Evolutionary conservation across 2,888 invertebrate species (phyloP).

Genomic region (Acrobasis consociella): DNA sequence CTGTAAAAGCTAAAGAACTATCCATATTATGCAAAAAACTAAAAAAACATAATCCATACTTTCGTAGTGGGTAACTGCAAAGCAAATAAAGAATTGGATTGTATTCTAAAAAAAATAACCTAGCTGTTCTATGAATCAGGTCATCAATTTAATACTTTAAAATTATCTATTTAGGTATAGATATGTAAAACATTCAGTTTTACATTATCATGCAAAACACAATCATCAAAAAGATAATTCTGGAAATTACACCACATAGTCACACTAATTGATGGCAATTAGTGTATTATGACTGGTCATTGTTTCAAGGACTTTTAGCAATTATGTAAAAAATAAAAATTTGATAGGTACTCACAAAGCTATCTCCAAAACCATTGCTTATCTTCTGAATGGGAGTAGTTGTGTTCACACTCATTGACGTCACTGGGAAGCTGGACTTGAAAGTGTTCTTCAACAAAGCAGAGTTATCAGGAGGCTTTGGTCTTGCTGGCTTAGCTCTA

Average conservation of each 20-base stretch:
- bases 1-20: no score
- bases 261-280: conserved; percentile 19
- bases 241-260: conserved; percentile 13
- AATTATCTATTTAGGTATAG: background rate
- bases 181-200: background rate
- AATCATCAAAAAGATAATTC: conserved; percentile 15
- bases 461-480: conserved; percentile 79
- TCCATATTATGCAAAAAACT: no score
- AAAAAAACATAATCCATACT: no score
- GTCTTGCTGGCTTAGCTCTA: conserved; percentile 83
- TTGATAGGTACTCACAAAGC: conserved; percentile 68
- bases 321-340: conserved; percentile 19
- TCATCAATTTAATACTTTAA: background rate
- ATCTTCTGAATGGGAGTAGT: conserved; percentile 73
- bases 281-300: conserved; percentile 12
- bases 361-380: conserved; percentile 60
- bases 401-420: conserved; percentile 70
- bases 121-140: background rate
- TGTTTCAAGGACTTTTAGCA: conserved; percentile 16
- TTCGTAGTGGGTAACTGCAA: no score
- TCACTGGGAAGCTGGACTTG: conserved; percentile 53
- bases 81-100: no score
- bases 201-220: conserved; percentile 5
- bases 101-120: no score
- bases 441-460: conserved; percentile 69